Percentiles rank a stretch among this genome's conserved stretches.
Conservation (phyloP, 2,888 invertebrate genomes). For the Sarcophaga carnaria region DNA sequence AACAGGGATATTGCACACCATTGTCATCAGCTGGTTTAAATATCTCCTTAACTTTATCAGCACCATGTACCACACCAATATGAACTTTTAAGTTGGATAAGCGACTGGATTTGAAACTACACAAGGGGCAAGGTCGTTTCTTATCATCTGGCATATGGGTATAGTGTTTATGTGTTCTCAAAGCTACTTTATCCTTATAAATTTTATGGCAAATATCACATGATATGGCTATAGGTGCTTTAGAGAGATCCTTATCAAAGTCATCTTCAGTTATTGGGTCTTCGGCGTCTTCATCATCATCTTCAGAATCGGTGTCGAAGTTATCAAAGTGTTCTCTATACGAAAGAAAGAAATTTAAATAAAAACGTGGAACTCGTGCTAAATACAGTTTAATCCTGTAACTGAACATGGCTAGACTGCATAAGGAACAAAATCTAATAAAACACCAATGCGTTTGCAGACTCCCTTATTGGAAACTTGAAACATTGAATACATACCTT, state of each 20-base stretch:
- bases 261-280: slow-evolving; percentile 30
- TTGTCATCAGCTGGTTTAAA: slow-evolving; percentile 10
- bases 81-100: slow-evolving; percentile 36
- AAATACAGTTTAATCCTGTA: too few relatives aligned
- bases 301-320: slow-evolving; percentile 49
- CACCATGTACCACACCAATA: slow-evolving; percentile 37
- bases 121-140: slow-evolving; percentile 33
- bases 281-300: slow-evolving; percentile 3
- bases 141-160: slow-evolving; percentile 49
- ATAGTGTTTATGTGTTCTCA: slow-evolving; percentile 39
- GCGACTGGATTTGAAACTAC: slow-evolving; percentile 38
- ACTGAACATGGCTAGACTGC: too few relatives aligned
- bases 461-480: background rate
- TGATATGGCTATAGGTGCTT: slow-evolving; percentile 34
- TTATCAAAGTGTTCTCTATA: slow-evolving; percentile 46
- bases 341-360: background rate
- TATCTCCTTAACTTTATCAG: slow-evolving; percentile 20
- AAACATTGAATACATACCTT: slow-evolving; percentile 18
- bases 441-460: too few relatives aligned
- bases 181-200: slow-evolving; percentile 28
- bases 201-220: slow-evolving; percentile 48
- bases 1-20: slow-evolving; percentile 42
- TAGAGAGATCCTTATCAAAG: slow-evolving; percentile 6
- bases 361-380: too few relatives aligned
- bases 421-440: too few relatives aligned